Base-by-base conservation (phyloP, 2,888 invertebrate genomes). In the Steromphala cineraria region DNA sequence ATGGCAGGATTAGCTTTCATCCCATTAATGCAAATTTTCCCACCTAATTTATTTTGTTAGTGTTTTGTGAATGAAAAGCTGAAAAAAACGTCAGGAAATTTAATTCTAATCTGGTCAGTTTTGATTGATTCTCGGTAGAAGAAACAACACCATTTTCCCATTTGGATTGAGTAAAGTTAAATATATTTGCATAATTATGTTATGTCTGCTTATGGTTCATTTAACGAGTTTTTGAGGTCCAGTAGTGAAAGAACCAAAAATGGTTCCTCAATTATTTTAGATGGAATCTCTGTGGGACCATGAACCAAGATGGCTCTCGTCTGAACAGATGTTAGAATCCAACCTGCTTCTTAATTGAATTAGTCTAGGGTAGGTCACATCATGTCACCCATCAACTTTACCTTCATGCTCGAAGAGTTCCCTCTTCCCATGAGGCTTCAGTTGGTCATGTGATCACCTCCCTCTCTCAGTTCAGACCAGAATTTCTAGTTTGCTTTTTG, bases 351-450 rank as follows among this genome's bases (percentile, higher is more conserved):
- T 62, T 79, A 79, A 82, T 82, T 71, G 46, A 77, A 82, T 82
- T 82, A 82, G 67, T 79, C 79, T 67, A 21, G 62, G 80, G 56
- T 52, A 71, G 79, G 79, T 82, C 79, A 79, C 79, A 62, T 76
- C 62, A 80, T 79, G 74, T 82, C 67, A 56, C 55, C 67, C 82
- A 77, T 80, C 67, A 80, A 71, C 76, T 71, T 75, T 77, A 78
- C 53, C 79, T 81, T 81, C 82, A 80, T 28, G 76, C 56, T 46
- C 56, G 75, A 77, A 75, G 21, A 15, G 31, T 53, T 31, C 28
- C n/a, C n/a, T 19, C 53, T 31, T 67, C 67, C 78, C 67, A 67
- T 19, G 62, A 67, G 78, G 46, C 78, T 19, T n/a, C 24, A 21
- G 36, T 24, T 55, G 62, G 40, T 78, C 67, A 67, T 78, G 15